Conservation (phyloP, 1,140 invertebrate genomes). For the Chrysomallon squamiferum region DNA sequence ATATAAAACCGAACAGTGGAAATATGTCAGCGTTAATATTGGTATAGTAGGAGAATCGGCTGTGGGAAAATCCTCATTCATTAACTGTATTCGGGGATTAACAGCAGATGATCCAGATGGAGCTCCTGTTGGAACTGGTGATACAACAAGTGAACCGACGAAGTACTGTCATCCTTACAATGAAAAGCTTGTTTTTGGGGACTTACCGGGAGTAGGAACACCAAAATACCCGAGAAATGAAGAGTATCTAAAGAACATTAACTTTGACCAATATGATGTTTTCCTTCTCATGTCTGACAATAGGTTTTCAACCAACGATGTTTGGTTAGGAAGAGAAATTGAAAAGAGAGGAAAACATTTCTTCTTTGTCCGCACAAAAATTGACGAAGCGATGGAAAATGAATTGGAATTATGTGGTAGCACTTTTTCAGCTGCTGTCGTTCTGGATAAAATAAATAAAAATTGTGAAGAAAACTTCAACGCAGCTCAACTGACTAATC, state of each 20-base stretch:
- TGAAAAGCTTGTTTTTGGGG: constrained; percentile 17
- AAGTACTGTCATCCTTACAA: constrained; percentile 23
- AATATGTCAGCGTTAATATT: background rate
- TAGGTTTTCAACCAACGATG: constrained; percentile 9
- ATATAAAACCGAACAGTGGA: background rate
- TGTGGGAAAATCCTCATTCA: constrained; percentile 27
- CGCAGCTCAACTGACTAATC: background rate
- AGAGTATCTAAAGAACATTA: constrained; percentile 2
- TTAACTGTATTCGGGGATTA: constrained; percentile 19
- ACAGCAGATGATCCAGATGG: constrained; percentile 15
- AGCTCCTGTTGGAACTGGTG: constrained; percentile 23
- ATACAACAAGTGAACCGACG: constrained; percentile 21
- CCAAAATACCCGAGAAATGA: constrained; percentile 3
- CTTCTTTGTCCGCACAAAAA: constrained; percentile 20
- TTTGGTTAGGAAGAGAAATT: constrained; percentile 17
- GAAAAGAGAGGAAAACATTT: background rate
- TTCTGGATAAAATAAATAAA: constrained; percentile 6
- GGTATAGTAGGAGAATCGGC: constrained; percentile 17
- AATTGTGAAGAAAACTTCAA: constrained; percentile 11
- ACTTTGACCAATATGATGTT: constrained; percentile 16
- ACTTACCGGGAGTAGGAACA: constrained; percentile 23
- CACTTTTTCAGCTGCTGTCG: background rate
- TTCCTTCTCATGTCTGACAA: constrained; percentile 20
- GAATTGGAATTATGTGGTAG: background rate
- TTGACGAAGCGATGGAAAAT: constrained; percentile 14